Evolutionary conservation across 2,797 vertebrate species (phyloP).

Genomic region (Pangasius djambal): DNA sequence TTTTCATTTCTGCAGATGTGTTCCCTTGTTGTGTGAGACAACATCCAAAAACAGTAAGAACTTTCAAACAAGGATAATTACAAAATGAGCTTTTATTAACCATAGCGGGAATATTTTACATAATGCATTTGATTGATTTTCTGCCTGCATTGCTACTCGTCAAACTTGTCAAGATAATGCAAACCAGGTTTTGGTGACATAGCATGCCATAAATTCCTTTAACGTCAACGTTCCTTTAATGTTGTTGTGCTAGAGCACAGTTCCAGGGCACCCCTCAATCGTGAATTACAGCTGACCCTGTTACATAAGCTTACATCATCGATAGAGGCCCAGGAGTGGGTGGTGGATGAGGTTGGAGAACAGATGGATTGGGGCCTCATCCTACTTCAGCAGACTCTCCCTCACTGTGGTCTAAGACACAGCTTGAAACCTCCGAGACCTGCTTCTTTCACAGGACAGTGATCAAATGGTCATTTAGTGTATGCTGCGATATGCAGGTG

Average conservation of each 20-base stretch:
- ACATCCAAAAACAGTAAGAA: not conserved
- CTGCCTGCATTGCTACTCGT: not conserved
- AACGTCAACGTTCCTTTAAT: not conserved
- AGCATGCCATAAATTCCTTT: conserved; percentile 20
- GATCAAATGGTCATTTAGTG: not conserved
- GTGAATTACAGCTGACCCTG: conserved; percentile 50
- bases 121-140: not conserved
- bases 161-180: conserved; percentile 17
- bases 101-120: too few species aligned
- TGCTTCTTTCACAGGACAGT: not conserved
- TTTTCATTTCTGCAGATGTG: not conserved
- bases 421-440: conserved; percentile 7
- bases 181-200: conserved; percentile 21
- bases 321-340: conserved; percentile 44
- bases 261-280: conserved; percentile 37
- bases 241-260: conserved; percentile 14
- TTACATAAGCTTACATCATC: conserved; percentile 60
- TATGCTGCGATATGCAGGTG: not conserved
- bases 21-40: not conserved
- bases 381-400: conserved; percentile 19
- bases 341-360: conserved; percentile 35
- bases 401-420: conserved; percentile 33
- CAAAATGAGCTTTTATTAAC: not conserved
- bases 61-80: not conserved
- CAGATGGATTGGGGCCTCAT: conserved; percentile 44